These are phyloP conservation scores for Pachydiplax longipennis DNA, from an alignment of 2,888 invertebrate species.

Conservation along the genomic window DNA sequence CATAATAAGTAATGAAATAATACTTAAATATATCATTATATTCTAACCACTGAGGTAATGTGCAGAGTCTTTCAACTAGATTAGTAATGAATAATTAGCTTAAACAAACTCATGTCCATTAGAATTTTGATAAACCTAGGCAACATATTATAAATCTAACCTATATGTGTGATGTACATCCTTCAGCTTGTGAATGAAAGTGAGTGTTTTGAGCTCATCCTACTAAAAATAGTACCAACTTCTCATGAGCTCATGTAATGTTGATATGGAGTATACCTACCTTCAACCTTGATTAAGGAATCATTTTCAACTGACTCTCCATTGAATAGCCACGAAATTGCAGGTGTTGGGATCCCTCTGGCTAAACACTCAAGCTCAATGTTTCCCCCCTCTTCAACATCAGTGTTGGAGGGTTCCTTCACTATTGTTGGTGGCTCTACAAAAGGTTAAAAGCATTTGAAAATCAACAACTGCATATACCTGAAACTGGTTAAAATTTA, in stretches of 20 bases:
- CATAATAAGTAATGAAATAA: no score
- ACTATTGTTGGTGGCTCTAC: conserved; percentile 59
- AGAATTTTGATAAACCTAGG: no score
- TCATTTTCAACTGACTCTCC: conserved; percentile 73
- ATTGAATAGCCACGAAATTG: conserved; percentile 85
- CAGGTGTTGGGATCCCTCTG: conserved; percentile 77
- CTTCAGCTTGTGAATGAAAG: no score
- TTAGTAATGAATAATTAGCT: no score
- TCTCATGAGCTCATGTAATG: neutral
- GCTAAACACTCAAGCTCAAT: conserved; percentile 65
- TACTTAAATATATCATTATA: no score
- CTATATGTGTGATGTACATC: no score
- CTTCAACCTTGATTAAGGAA: conserved; percentile 61
- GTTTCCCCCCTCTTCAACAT: conserved; percentile 64
- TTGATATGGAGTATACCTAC: conserved; percentile 51
- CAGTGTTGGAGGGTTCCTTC: conserved; percentile 58
- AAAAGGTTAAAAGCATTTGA: neutral
- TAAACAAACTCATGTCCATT: no score
- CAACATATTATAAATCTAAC: no score
- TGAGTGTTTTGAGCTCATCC: no score
- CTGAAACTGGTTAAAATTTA: conserved; percentile 12
- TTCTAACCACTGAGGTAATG: no score
- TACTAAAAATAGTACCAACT: no score
- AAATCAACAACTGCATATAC: neutral
- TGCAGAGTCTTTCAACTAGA: no score